A percentile compares a stretch with the other conserved stretches of the same genome.
Conservation (phyloP, 2,113 vertebrate genomes). For the Calcarius ornatus region DNA sequence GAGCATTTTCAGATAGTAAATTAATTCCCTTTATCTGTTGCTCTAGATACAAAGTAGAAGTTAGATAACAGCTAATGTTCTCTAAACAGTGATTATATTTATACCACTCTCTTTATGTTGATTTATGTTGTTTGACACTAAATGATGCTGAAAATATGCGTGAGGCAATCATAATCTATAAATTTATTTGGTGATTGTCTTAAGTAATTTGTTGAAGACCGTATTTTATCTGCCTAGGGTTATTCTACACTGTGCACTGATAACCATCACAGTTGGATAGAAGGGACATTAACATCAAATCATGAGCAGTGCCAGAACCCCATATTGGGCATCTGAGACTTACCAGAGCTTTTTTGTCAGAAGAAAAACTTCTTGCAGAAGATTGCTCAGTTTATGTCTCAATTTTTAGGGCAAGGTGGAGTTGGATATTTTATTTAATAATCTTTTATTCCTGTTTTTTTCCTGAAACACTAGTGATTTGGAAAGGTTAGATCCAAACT, state of each 20-base stretch:
- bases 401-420: not conserved
- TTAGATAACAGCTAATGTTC: not conserved
- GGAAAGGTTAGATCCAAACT: not conserved
- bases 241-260: not conserved
- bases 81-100: not conserved
- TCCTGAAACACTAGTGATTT: not conserved
- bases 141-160: not conserved
- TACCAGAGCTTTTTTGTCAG: not conserved
- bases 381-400: not conserved
- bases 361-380: not conserved
- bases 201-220: not conserved
- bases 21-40: not conserved
- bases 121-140: not conserved
- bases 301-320: not conserved
- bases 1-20: not conserved
- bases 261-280: not conserved
- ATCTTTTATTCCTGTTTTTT: not conserved
- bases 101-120: not conserved
- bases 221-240: not conserved
- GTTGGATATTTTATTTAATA: not conserved
- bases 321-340: fast-evolving
- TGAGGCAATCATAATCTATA: not conserved
- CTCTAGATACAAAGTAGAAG: not conserved
- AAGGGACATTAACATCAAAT: not conserved
- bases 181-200: not conserved